Evolutionary conservation across 2,888 invertebrate genomes (phyloP).

Genomic region (Seladonia tumulorum): DNA sequence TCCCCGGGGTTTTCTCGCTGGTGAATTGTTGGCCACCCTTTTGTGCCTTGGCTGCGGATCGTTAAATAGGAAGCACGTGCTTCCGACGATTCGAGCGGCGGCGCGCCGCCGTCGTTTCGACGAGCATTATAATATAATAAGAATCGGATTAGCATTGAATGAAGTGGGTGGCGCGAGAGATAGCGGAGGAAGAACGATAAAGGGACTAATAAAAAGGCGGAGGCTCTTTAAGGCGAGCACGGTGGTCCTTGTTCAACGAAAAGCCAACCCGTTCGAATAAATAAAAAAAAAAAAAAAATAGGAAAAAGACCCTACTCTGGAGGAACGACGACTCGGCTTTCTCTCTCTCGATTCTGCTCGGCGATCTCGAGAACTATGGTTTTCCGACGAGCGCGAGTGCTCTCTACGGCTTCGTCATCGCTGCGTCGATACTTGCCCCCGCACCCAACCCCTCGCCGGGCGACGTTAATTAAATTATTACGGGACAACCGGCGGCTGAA

Average conservation of each 20-base stretch:
- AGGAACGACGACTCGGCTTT: background rate
- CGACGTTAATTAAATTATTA: constrained; percentile 71
- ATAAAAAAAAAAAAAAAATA: background rate
- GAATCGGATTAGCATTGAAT: constrained; percentile 84
- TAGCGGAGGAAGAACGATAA: constrained; percentile 53
- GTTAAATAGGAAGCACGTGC: constrained; percentile 71
- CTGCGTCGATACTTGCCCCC: constrained; percentile 58
- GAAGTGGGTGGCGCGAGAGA: constrained; percentile 80
- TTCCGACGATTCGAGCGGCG: constrained; percentile 69
- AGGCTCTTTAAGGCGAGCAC: constrained; percentile 53
- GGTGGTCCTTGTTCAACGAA: constrained; percentile 71
- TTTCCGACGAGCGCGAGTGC: constrained; percentile 6
- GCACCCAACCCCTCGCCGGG: background rate
- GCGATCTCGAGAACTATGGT: constrained; percentile 7
- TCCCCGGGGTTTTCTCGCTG: background rate
- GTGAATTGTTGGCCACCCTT: constrained; percentile 23
- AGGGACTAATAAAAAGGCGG: constrained; percentile 53
- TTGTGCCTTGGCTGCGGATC: constrained; percentile 22
- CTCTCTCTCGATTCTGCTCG: constrained; percentile 10
- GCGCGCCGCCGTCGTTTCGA: constrained; percentile 67
- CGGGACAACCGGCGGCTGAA: constrained; percentile 51
- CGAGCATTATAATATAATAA: constrained; percentile 83
- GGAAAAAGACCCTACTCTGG: background rate
- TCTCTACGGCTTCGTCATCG: constrained; percentile 65
- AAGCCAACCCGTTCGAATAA: background rate